Percentiles rank a stretch among this genome's conserved stretches.
Evolutionary conservation across 1,140 invertebrate genomes (phyloP).

Genomic region (Goniozus legneri): DNA sequence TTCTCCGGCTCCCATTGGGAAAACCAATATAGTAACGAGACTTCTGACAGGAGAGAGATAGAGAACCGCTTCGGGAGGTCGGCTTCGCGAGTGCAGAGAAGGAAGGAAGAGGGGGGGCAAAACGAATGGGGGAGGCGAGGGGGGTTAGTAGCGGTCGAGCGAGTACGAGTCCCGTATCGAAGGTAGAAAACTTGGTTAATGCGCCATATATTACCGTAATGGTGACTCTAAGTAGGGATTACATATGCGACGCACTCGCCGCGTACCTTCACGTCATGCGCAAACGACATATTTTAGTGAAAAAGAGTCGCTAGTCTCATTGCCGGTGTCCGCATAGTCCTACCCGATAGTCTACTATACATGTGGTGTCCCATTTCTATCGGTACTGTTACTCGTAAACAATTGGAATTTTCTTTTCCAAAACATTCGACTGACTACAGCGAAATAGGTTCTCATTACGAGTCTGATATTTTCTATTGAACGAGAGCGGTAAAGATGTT

Average conservation of each 20-base stretch:
- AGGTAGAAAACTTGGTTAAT: slow-evolving; percentile 37
- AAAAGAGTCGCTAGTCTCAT: slow-evolving; percentile 30
- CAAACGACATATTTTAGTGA: slow-evolving; percentile 47
- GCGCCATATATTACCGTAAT: slow-evolving; percentile 48
- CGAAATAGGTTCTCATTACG: no score
- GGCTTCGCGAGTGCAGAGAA: slow-evolving; percentile 4
- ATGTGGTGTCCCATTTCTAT: no score
- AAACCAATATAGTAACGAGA: not conserved
- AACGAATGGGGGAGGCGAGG: no score
- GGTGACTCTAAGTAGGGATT: slow-evolving; percentile 48
- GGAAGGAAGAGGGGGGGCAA: slow-evolving; percentile 5
- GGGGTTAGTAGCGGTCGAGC: slow-evolving; percentile 13
- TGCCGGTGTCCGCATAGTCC: no score
- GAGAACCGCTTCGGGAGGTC: not conserved
- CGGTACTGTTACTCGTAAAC: no score
- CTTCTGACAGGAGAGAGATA: not conserved
- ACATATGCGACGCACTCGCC: slow-evolving; percentile 46
- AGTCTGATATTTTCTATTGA: no score
- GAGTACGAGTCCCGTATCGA: slow-evolving; percentile 23
- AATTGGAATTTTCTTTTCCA: no score
- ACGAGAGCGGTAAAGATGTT: no score
- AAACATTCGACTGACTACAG: no score
- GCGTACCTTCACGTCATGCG: slow-evolving; percentile 51
- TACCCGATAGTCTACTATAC: no score
- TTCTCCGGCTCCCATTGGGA: not conserved